Base-by-base conservation (phyloP, 2,888 invertebrate species). In the Lithophane ornitopus region DNA sequence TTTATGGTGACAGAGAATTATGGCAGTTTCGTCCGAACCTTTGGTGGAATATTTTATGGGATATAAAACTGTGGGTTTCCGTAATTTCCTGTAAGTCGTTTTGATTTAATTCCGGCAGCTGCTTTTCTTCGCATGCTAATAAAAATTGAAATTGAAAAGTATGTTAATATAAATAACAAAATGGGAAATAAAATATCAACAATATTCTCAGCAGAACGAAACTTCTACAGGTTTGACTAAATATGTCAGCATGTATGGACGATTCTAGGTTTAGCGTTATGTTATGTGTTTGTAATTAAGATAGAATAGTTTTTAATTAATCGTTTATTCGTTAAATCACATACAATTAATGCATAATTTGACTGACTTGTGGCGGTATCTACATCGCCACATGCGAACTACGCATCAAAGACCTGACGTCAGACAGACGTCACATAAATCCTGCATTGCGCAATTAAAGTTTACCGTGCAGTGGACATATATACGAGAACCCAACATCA, bases 1-100 rank as follows among this genome's bases (percentile, higher is more conserved):
- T 74, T 84, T 85, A 82, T 85, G 85, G 76, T 74, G 76, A 65
- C 69, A 61, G 72, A 74, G 78, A 87, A 67, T 87, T 87, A 86
- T 86, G 75, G 85, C 75, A 83, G 62, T 78, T 80, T 76, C 76
- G 54, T 76, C 78, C n/a, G 62, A 78, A 69, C 44, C 69, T 76
- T 75, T 49, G 56, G 67, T 66, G 52, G 65, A 78, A 74, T 80
- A 72, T 66, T 85, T 82, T 71, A 71, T 79, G 46, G 59, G 61
- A 28, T n/a, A 74, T 70, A 69, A 74, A 77, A 69, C 59, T 70
- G 11, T 75, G 44, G 52, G 58, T 49, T 63, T 68, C 61, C 69
- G 54, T 67, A 28, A 70, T 80, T 74, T 66, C 39, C 28, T 44
- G 14, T 54, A 26, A 61, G 14, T 66, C 28, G 12, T 52, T 12